Base-by-base conservation (phyloP, 2,113 vertebrate genomes). In the Epinephelus cyanopodus region DNA sequence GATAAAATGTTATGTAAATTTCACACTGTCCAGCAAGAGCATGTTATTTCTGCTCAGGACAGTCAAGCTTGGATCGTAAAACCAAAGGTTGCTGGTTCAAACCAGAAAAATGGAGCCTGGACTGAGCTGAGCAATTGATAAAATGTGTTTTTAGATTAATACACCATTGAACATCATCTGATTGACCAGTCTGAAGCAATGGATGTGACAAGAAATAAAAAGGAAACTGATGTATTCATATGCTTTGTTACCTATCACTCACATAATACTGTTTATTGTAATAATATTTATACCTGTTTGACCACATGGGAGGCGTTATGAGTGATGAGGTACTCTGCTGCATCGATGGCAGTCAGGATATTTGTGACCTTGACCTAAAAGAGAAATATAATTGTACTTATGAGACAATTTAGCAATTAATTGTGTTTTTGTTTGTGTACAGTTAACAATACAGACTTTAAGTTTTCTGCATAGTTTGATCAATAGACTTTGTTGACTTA, bases 321-420 rank as follows among this genome's bases (percentile, higher is more conserved):
- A 85, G 85, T 92, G 83, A 99, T 95, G 85, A 99, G 97, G 67
- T 94, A 81, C 90, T 99, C 97, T 29, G 96, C 96, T 79, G 95
- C 92, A 80, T 99, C 96, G 77, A 99, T 94, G 82, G 96, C 92
- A 0, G 83, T 84, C 73, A 99, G 91, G 71, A 97, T 93, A 61
- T 95, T 94, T 18, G 85, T 93, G 76, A 98, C 95, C 89, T 96
- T 97, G 15, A 89, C 91, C 98, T 99, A 67, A 67, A 71, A 69
- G 17, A 19, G 17, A 82, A 6, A 81, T 27, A 69, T 47, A 50
- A n/a, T 33, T 53, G 19, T n/a, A 67, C 13, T 0, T 5, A 14
- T 19, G 13, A 21, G 6, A 23, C 2, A 17, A 29, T 10, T 25
- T 14, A 37, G 15, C 3, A 71, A 13, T 8, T 57, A 23, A 14